These are phyloP conservation scores for Porites lobata DNA, from an alignment of 92 coral and sea anemone genomes.

Conservation along the genomic window DNA sequence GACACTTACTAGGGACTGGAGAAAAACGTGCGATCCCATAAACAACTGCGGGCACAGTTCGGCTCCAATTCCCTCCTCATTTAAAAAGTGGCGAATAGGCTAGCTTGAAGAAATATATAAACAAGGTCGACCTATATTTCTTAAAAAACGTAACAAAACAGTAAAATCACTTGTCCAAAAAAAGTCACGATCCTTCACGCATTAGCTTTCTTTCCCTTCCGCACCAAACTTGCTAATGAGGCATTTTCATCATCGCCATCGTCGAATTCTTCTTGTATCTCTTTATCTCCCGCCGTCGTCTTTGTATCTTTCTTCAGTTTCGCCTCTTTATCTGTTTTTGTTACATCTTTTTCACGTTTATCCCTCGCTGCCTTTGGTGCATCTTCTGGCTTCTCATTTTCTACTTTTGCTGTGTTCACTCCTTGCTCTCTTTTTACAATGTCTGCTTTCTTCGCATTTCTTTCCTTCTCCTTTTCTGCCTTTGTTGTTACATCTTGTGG, in stretches of 20 bases:
- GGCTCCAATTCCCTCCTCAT: too few species aligned
- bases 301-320: too few species aligned
- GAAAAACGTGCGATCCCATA: too few species aligned
- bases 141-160: not conserved
- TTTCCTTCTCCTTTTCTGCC: not conserved
- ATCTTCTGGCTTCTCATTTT: not conserved
- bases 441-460: not conserved
- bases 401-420: not conserved
- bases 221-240: constrained; percentile 13
- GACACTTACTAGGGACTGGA: too few species aligned
- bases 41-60: too few species aligned
- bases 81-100: too few species aligned
- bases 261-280: not conserved
- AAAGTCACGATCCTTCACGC: not conserved
- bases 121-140: too few species aligned
- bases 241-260: constrained; percentile 33
- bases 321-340: constrained; percentile 3
- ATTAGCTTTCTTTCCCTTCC: not conserved
- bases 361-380: not conserved
- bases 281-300: too few species aligned
- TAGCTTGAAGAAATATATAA: not conserved
- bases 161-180: not conserved
- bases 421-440: too few species aligned
- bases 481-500: too few species aligned
- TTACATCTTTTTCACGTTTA: constrained; percentile 11